A percentile compares a stretch with the other conserved stretches of the same genome.
phyloP scores from a whole-genome alignment of 2,113 vertebrate genomes.

The Peromyscus californicus region DNA sequence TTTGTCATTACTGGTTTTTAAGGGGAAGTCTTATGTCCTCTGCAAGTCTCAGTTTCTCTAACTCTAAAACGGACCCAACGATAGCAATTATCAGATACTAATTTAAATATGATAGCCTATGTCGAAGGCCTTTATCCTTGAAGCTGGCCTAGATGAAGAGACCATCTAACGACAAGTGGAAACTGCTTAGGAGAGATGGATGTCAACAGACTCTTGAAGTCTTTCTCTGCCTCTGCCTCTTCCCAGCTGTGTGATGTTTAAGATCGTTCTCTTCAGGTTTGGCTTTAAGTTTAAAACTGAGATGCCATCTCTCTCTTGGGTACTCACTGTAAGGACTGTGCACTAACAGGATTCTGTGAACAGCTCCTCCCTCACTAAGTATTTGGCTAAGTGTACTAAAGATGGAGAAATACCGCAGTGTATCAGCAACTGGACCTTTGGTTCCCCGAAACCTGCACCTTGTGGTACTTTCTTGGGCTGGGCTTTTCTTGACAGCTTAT shows the following conservation, averaged over 20 bases:
- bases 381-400: not conserved
- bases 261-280: not conserved
- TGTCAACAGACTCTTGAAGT: not conserved
- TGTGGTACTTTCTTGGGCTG: not conserved
- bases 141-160: not conserved
- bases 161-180: not conserved
- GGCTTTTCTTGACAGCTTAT: constrained; percentile 6
- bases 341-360: not conserved
- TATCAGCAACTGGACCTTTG: not conserved
- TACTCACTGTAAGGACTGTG: not conserved
- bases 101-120: not conserved
- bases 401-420: not conserved
- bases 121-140: not conserved
- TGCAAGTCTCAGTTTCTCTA: not conserved
- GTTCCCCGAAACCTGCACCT: not conserved
- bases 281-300: constrained; percentile 5
- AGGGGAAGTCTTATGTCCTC: not conserved
- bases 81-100: not conserved
- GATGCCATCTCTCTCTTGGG: not conserved
- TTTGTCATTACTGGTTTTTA: not conserved
- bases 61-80: not conserved
- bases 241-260: not conserved
- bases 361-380: not conserved
- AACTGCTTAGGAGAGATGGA: not conserved
- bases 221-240: not conserved